phyloP scores from a whole-genome alignment of 2,797 vertebrate species.

The Cirrhinus molitorella region DNA sequence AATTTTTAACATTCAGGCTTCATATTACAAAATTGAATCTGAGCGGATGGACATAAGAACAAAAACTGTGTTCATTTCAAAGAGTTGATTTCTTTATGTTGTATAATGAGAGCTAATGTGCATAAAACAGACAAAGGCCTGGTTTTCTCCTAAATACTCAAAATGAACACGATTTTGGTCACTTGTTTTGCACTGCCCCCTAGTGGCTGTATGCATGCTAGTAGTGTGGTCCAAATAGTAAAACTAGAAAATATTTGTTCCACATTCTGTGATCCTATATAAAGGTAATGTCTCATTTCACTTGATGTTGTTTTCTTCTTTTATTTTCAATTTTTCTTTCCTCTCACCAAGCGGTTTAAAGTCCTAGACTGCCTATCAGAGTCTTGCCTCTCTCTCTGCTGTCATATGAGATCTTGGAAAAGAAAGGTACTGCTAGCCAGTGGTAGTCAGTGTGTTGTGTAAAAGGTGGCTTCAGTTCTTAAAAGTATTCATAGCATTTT shows the following conservation, averaged over 20 bases:
- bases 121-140: slow-evolving; percentile 9
- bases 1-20: not conserved
- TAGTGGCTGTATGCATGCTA: slow-evolving; percentile 29
- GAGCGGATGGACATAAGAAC: not conserved
- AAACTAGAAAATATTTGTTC: not conserved
- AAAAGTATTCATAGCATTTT: slow-evolving; percentile 23
- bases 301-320: slow-evolving; percentile 13
- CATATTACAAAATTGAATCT: not conserved
- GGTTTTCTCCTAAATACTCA: not conserved
- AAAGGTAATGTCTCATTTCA: not conserved
- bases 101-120: not conserved
- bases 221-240: not conserved
- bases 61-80: not conserved
- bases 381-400: slow-evolving; percentile 85
- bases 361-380: slow-evolving; percentile 81
- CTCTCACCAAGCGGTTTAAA: slow-evolving; percentile 76
- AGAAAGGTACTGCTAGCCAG: slow-evolving; percentile 79
- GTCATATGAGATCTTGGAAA: slow-evolving; percentile 83
- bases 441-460: slow-evolving; percentile 50
- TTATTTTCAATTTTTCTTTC: slow-evolving; percentile 65
- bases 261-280: not conserved
- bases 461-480: slow-evolving; percentile 32
- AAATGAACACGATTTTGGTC: not conserved
- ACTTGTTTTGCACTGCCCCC: slow-evolving; percentile 35
- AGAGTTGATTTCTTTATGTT: not conserved